These are phyloP conservation scores for Psilanteris sp. DNA, from an alignment of 1,140 invertebrate genomes.

Conservation along the genomic window DNA sequence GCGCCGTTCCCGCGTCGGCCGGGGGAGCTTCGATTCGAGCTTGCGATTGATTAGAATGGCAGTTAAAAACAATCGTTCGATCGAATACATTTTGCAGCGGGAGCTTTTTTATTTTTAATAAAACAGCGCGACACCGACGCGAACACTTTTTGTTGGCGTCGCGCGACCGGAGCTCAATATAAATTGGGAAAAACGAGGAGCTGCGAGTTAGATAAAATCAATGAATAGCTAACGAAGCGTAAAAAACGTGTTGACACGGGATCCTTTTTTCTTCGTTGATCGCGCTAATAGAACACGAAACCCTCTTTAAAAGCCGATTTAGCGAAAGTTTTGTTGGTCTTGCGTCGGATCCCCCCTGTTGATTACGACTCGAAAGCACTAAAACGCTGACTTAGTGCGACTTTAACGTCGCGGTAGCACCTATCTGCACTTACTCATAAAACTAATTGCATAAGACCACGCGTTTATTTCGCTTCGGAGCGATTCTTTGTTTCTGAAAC, in stretches of 20 bases:
- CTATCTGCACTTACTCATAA: conserved; percentile 70
- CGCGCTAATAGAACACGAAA: conserved; percentile 63
- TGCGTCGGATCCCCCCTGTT: conserved; percentile 65
- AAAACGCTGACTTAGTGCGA: conserved; percentile 69
- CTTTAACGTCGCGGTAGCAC: conserved; percentile 71
- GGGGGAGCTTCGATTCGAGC: no score
- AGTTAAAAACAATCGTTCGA: no score
- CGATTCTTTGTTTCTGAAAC: conserved; percentile 64
- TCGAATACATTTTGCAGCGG: no score
- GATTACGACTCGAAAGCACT: conserved; percentile 63
- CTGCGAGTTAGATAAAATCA: conserved; percentile 48
- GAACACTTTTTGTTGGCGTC: conserved; percentile 4
- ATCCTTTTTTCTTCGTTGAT: conserved; percentile 39
- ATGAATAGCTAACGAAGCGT: conserved; percentile 58
- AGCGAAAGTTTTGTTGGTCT: conserved; percentile 73
- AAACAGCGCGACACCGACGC: no score
- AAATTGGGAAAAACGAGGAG: conserved; percentile 27
- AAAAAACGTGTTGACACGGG: conserved; percentile 51
- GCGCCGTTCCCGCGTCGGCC: no score
- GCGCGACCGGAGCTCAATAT: conserved; percentile 9
- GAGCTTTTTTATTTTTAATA: no score
- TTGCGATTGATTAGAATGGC: no score
- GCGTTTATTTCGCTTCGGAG: conserved; percentile 69
- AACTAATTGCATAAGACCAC: conserved; percentile 77
- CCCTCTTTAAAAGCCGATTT: conserved; percentile 72